A percentile compares a stretch with the other conserved stretches of the same genome.
Conservation (phyloP, 1,140 invertebrate species). For the Hylyphantes graminicola region DNA sequence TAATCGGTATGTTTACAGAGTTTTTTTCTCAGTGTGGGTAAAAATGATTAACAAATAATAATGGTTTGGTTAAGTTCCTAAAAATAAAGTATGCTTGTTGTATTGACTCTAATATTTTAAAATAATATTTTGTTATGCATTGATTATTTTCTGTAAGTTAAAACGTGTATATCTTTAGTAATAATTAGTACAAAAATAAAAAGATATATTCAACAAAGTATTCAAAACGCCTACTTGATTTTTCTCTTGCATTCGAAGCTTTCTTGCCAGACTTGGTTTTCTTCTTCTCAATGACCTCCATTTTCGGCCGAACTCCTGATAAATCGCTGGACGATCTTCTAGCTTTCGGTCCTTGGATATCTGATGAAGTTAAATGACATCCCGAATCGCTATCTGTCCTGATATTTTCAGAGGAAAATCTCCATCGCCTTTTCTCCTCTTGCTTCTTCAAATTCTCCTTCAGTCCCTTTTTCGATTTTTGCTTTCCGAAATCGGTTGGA, state of each 20-base stretch:
- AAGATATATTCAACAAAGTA: neutral
- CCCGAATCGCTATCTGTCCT: conserved; percentile 45
- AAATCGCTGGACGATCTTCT: conserved; percentile 47
- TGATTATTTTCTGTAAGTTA: no score
- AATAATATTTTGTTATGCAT: neutral
- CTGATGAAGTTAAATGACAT: conserved; percentile 10
- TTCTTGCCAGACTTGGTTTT: conserved; percentile 38
- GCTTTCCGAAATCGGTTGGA: neutral
- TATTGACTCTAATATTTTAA: neutral
- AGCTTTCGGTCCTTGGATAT: conserved; percentile 20
- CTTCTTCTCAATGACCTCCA: conserved; percentile 25
- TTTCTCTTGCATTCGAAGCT: conserved; percentile 11
- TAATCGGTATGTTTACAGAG: no score
- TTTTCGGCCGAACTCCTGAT: neutral
- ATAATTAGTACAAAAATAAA: no score
- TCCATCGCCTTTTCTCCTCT: conserved; percentile 26
- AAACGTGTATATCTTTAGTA: no score
- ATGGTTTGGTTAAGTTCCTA: no score
- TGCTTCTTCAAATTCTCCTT: conserved; percentile 14
- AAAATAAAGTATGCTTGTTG: no score
- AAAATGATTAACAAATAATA: no score
- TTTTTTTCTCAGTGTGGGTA: no score
- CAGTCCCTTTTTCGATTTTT: conserved; percentile 5
- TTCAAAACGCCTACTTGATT: conserved; percentile 42
- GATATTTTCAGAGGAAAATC: conserved; percentile 23